Evolutionary conservation across 2,888 invertebrate genomes (phyloP).

Genomic region (Eudemis profundana): DNA sequence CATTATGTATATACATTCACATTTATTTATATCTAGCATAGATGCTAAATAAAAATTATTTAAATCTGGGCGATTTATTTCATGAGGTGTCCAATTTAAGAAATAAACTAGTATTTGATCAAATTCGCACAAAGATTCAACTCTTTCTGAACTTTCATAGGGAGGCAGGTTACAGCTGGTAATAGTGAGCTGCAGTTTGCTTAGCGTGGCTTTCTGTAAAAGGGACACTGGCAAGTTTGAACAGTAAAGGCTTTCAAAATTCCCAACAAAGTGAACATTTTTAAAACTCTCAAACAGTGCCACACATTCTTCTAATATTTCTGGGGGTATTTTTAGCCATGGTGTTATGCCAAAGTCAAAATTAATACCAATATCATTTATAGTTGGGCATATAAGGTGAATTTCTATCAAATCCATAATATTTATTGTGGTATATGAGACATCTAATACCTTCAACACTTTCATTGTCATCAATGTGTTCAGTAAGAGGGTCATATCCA

Average conservation of each 20-base stretch:
- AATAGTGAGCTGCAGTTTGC: constrained; percentile 61
- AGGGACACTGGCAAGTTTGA: constrained; percentile 56
- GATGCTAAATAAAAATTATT: constrained; percentile 35
- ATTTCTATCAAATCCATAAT: constrained; percentile 66
- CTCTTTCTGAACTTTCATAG: constrained; percentile 46
- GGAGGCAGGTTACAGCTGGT: constrained; percentile 50
- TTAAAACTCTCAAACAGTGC: constrained; percentile 64
- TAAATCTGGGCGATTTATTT: constrained; percentile 27
- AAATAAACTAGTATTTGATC: constrained; percentile 55
- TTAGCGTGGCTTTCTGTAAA: constrained; percentile 58
- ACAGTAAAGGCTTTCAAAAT: constrained; percentile 55
- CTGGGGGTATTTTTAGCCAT: constrained; percentile 45
- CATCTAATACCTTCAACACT: constrained; percentile 62
- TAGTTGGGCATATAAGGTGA: constrained; percentile 62
- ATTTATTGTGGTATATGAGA: constrained; percentile 68
- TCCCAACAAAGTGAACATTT: constrained; percentile 68
- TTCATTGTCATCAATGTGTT: constrained; percentile 62
- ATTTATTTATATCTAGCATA: constrained; percentile 51
- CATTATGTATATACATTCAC: constrained; percentile 61
- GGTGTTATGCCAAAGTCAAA: constrained; percentile 58
- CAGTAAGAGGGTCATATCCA: constrained; percentile 60
- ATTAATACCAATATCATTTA: constrained; percentile 66
- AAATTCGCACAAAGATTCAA: constrained; percentile 49
- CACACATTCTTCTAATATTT: constrained; percentile 57
- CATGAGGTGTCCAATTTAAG: constrained; percentile 54